Base-by-base conservation (phyloP, 1,140 invertebrate species). In the Diabrotica virgifera region DNA sequence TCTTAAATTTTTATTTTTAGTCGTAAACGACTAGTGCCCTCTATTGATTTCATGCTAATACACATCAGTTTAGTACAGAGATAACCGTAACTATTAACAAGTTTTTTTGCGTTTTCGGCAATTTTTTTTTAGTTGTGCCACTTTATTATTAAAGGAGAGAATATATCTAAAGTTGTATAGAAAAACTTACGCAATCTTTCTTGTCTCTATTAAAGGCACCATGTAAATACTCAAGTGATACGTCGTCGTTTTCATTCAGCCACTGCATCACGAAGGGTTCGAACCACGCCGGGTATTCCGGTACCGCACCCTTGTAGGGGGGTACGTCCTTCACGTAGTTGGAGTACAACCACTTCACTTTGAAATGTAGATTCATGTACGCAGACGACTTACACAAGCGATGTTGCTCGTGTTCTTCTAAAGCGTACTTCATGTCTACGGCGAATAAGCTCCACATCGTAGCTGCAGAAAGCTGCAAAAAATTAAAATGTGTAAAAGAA, bases 201-300 rank as follows among this genome's bases (percentile, higher is more conserved):
- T 97, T 98, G 84, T 99, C 98, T 80, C 96, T 89, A 78, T 93
- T 95, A 81, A 99, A 99, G 74, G 98, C 98, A 82, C 96, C 96
- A 77, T 99, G 93, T 63, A 99, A 87, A 82, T 99, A 99, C 80
- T 99, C 97, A 75, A 99, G 85, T 0, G 97, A 99, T 5, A 99
- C 96, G 74, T 99, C 97, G 79, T 99, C 98, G 76, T 99, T 99
- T 79, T 99, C 98, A 80, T 99, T 99, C 5, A 99, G 85, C 98
- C 98, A 99, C 80, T 99, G 97, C 96, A 99, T 99, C 0, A 99
- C 98, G 82, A 99, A 99, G 4, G 97, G 96, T 78, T 99, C 97
- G 81, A 99, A 99, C 97, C 97, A 99, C 72, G 95, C 93, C 7
- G 97, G 97, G 81, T 99, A 99, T 79, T 99, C 90, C 2, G 90